Percentiles rank a stretch among this genome's conserved stretches.
phyloP scores from a whole-genome alignment of 30 jellyfish, hydroid and myxozoan genomes.

The Nemopilema nomurai region DNA sequence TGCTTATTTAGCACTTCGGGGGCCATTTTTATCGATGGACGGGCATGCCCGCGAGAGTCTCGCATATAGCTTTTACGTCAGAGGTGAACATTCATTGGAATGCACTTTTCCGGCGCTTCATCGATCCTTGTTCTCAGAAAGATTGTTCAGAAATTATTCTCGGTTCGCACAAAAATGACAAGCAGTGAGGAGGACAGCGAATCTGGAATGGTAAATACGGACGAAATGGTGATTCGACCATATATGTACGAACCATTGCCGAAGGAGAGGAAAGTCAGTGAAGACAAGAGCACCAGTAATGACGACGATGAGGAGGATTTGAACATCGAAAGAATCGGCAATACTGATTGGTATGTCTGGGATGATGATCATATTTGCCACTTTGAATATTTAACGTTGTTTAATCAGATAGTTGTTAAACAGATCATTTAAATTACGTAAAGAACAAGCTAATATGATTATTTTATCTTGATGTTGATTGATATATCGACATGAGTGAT shows the following conservation, averaged over 20 bases:
- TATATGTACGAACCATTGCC: neutral
- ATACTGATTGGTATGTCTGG: neutral
- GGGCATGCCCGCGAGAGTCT: neutral
- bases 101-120: neutral
- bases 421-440: neutral
- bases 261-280: neutral
- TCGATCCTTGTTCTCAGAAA: neutral
- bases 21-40: neutral
- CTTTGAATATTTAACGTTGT: neutral
- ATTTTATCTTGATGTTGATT: neutral
- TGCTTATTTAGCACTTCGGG: neutral
- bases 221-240: neutral
- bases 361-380: neutral
- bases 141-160: neutral
- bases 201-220: neutral
- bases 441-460: neutral
- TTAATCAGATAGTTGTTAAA: neutral
- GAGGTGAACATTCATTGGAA: neutral
- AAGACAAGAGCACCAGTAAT: neutral
- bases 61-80: neutral
- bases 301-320: neutral
- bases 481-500: neutral
- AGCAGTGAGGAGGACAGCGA: neutral
- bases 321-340: neutral
- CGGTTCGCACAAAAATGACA: neutral